Conservation (phyloP, 1,140 invertebrate genomes). For the Cydia pomonella region DNA sequence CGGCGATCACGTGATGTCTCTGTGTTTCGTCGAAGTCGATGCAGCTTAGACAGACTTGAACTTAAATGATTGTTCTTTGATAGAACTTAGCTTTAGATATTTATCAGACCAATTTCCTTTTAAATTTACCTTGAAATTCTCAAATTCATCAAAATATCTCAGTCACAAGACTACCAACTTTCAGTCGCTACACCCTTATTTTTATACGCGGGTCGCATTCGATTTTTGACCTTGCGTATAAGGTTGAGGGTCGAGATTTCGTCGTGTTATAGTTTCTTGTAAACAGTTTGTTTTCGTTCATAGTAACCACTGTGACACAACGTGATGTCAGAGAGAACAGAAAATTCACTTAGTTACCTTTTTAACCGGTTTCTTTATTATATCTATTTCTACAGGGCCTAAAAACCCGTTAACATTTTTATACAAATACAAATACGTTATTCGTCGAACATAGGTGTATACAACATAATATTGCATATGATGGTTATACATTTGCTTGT, state of each 20-base stretch:
- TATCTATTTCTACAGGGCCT: no score
- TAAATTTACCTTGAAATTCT: background rate
- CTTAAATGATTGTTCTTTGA: no score
- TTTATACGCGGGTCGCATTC: background rate
- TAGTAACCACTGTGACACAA: conserved; percentile 14
- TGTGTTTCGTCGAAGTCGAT: no score
- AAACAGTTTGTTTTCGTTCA: conserved; percentile 29
- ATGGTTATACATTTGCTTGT: no score
- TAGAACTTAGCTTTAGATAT: background rate
- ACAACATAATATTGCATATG: no score
- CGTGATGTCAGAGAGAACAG: background rate
- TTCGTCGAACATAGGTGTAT: no score
- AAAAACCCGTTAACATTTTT: no score
- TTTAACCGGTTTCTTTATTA: no score
- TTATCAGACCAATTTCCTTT: background rate
- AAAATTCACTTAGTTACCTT: no score
- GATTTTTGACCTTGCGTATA: background rate
- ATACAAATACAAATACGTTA: no score
- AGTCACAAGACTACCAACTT: background rate
- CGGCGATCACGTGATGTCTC: no score
- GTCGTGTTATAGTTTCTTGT: background rate
- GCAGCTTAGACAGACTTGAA: no score
- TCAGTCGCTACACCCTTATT: background rate
- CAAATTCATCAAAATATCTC: conserved; percentile 22
- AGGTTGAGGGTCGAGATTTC: background rate